phyloP scores from a whole-genome alignment of 2,888 invertebrate species.

The Apamea anceps region DNA sequence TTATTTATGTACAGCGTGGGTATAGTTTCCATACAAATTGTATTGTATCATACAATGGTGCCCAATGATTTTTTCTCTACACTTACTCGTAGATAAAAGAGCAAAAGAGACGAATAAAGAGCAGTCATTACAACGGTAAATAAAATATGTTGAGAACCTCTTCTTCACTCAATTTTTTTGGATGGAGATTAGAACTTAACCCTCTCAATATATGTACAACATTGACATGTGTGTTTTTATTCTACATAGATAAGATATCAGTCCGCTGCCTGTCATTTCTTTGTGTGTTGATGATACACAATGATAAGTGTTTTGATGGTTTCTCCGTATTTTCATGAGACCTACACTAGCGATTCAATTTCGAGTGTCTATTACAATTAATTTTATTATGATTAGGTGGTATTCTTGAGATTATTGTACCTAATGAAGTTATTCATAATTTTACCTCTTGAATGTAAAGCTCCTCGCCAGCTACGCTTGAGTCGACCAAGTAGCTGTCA shows the following conservation, averaged over 20 bases:
- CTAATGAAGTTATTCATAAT: not conserved
- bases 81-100: not conserved
- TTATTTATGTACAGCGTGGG: too few relatives aligned
- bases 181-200: not conserved
- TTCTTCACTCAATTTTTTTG: not conserved
- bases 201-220: not conserved
- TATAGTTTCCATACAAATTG: too few relatives aligned
- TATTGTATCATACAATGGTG: too few relatives aligned
- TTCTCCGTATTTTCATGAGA: constrained; percentile 44
- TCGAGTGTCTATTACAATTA: not conserved
- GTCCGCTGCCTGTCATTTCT: constrained; percentile 15
- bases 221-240: constrained; percentile 33
- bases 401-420: not conserved
- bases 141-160: not conserved
- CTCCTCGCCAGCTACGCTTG: constrained; percentile 69
- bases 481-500: constrained; percentile 80
- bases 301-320: constrained; percentile 37
- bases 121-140: not conserved
- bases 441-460: constrained; percentile 84
- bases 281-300: constrained; percentile 35
- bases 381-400: not conserved
- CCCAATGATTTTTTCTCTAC: not conserved
- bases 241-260: constrained; percentile 39
- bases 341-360: constrained; percentile 22
- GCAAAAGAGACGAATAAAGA: not conserved